Evolutionary conservation across 2,797 vertebrate species (phyloP).

Genomic region (Allobates femoralis): DNA sequence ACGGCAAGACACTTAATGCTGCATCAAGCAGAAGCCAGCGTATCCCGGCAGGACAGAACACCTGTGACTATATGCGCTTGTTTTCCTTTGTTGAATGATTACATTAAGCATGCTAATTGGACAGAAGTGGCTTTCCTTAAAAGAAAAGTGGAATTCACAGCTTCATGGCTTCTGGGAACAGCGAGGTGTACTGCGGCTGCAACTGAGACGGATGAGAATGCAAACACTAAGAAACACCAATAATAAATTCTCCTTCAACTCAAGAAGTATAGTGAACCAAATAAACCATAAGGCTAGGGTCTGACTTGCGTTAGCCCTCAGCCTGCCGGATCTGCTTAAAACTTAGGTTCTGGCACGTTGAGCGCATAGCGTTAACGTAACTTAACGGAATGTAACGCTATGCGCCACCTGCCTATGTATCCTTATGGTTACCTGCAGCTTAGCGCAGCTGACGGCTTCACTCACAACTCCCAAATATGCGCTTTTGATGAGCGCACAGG

Average conservation of each 20-base stretch:
- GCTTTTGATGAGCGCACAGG: too few relatives aligned
- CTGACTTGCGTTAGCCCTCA: too few relatives aligned
- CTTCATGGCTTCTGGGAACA: neutral
- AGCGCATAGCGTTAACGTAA: too few relatives aligned
- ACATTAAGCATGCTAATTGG: slow-evolving; percentile 14
- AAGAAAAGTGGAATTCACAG: slow-evolving; percentile 8
- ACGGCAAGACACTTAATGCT: neutral
- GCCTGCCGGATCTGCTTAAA: too few relatives aligned
- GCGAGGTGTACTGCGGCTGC: neutral
- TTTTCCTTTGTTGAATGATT: neutral
- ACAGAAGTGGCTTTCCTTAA: neutral
- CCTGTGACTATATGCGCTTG: neutral
- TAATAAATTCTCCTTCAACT: neutral
- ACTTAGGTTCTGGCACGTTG: too few relatives aligned
- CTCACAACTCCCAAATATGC: too few relatives aligned
- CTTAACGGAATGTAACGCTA: too few relatives aligned
- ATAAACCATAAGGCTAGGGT: too few relatives aligned
- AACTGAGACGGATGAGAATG: neutral
- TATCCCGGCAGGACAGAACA: neutral
- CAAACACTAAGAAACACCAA: neutral
- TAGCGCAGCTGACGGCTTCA: too few relatives aligned
- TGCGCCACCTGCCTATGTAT: too few relatives aligned
- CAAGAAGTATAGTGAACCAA: neutral
- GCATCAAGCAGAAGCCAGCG: neutral
- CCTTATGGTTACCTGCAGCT: too few relatives aligned